A percentile compares a stretch with the other conserved stretches of the same genome.
Evolutionary conservation across 2,888 invertebrate species (phyloP).

Genomic region (Branchellion lobata): DNA sequence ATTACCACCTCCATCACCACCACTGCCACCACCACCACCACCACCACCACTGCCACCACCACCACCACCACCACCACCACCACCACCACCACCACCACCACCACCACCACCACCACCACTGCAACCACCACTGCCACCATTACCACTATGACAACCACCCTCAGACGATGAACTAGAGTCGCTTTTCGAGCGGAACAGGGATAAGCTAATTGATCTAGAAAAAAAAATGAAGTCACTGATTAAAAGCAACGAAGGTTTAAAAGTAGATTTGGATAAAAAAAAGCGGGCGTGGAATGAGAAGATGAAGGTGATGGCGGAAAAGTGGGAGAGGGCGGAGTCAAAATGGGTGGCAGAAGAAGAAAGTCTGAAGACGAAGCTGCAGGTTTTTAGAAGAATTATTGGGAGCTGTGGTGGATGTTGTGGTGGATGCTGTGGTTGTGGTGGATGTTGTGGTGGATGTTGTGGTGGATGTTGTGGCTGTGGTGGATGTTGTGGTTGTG

Average conservation of each 20-base stretch:
- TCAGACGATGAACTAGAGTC: conserved; percentile 3
- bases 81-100: no score
- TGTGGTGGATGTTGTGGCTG: no score
- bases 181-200: neutral
- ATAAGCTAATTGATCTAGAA: neutral
- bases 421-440: no score
- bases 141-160: neutral
- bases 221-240: neutral
- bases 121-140: neutral
- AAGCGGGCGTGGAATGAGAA: neutral
- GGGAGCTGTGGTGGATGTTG: no score
- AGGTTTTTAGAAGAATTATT: neutral
- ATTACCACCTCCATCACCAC: no score
- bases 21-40: no score
- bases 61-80: neutral
- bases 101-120: no score
- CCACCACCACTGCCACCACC: no score
- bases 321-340: neutral
- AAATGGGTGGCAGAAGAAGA: neutral
- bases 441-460: no score
- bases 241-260: neutral
- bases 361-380: neutral
- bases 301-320: neutral
- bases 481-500: no score
- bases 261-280: neutral